A percentile compares a stretch with the other conserved stretches of the same genome.
Conservation (phyloP, 2,797 vertebrate species). For the Apogon talboti region DNA sequence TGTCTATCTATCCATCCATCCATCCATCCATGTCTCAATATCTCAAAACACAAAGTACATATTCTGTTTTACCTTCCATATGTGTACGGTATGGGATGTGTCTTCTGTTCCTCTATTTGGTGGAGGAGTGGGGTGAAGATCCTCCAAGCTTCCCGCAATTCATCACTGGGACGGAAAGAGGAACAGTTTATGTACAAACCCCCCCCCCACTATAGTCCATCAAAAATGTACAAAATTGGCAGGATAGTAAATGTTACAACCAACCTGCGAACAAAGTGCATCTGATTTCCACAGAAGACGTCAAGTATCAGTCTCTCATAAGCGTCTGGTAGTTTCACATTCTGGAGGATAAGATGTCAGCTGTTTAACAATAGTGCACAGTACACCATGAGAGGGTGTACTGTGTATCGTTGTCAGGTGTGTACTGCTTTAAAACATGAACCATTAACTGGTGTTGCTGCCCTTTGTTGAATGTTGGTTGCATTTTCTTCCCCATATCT, state of each 20-base stretch:
- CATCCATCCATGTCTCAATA: too few relatives aligned
- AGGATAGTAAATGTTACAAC: not conserved
- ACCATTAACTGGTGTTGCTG: too few relatives aligned
- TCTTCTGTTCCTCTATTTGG: slow-evolving; percentile 85
- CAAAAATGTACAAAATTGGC: not conserved
- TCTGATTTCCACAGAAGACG: slow-evolving; percentile 92
- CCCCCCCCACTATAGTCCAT: not conserved
- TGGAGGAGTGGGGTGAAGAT: slow-evolving; percentile 93
- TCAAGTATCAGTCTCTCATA: slow-evolving; percentile 92
- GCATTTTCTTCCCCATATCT: too few relatives aligned
- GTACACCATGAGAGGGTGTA: too few relatives aligned
- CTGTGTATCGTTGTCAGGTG: too few relatives aligned
- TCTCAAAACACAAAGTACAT: not conserved
- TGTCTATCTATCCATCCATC: too few relatives aligned
- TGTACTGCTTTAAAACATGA: too few relatives aligned
- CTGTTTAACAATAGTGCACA: too few relatives aligned
- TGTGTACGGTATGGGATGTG: slow-evolving; percentile 83
- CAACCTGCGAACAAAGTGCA: slow-evolving; percentile 93
- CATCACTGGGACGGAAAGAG: slow-evolving; percentile 81
- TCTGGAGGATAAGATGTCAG: slow-evolving; percentile 67
- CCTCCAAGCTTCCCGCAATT: slow-evolving; percentile 92
- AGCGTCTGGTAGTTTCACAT: slow-evolving; percentile 89
- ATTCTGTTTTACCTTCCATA: slow-evolving; percentile 86
- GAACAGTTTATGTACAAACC: too few relatives aligned
- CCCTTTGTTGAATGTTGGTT: too few relatives aligned